These are phyloP conservation scores for Takifugu rubripes DNA, from an alignment of 2,797 vertebrate species.

Conservation along the genomic window DNA sequence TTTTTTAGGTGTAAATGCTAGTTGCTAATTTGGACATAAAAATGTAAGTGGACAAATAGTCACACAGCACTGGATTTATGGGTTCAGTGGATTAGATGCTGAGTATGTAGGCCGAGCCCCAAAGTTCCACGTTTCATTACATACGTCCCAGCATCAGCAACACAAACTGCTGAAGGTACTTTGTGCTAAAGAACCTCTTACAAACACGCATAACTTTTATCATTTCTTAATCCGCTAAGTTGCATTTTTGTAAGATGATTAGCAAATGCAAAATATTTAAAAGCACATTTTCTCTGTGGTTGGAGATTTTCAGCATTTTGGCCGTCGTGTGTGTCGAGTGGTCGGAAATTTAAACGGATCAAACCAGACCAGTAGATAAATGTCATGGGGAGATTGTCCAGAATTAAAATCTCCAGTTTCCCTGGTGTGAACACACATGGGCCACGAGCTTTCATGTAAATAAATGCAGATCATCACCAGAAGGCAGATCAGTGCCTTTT, in stretches of 20 bases:
- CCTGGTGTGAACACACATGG: slow-evolving; percentile 22
- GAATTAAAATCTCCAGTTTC: slow-evolving; percentile 7
- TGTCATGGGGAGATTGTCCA: too few relatives aligned
- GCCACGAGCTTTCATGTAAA: slow-evolving; percentile 23
- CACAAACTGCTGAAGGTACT: slow-evolving; percentile 3
- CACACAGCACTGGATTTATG: slow-evolving; percentile 10
- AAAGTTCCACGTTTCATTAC: neutral
- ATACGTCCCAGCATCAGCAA: neutral
- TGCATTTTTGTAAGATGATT: too few relatives aligned
- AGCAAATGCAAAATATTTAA: too few relatives aligned
- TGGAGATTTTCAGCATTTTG: neutral
- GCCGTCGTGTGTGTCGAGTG: neutral
- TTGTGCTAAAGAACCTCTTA: neutral
- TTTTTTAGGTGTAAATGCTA: slow-evolving; percentile 35
- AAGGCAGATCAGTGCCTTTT: slow-evolving; percentile 68
- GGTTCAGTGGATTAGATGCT: neutral
- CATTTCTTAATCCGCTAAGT: neutral
- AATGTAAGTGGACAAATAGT: slow-evolving; percentile 7
- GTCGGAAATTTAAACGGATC: neutral
- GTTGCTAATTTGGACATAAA: slow-evolving; percentile 23
- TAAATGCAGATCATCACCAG: slow-evolving; percentile 29
- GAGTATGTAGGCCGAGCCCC: neutral
- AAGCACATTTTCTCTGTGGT: neutral
- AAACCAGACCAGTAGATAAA: too few relatives aligned
- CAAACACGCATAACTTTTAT: too few relatives aligned